Conservation (phyloP, 2,888 invertebrate species). For the Euspilapteryx auroguttella region DNA sequence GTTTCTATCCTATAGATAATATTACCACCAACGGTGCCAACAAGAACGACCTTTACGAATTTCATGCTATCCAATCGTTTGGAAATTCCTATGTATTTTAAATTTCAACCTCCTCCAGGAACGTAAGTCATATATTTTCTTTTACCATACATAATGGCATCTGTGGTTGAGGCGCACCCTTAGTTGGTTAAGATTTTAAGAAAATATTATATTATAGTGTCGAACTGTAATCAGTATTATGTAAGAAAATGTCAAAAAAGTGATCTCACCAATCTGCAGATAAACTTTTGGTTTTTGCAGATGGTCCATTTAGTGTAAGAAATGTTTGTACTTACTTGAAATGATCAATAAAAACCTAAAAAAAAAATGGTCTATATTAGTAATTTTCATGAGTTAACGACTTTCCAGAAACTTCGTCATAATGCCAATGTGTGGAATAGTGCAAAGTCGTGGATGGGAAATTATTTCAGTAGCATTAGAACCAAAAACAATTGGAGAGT, state of each 20-base stretch:
- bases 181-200: no score
- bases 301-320: no score
- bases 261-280: no score
- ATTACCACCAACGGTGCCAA: conserved; percentile 45
- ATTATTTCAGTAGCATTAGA: conserved; percentile 47
- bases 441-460: conserved; percentile 42
- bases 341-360: no score
- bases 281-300: no score
- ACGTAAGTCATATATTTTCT: conserved; percentile 23
- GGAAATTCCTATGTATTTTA: conserved; percentile 39
- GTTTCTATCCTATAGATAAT: no score
- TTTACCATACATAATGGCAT: background rate
- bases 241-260: no score
- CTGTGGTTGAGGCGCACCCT: no score
- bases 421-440: conserved; percentile 45
- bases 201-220: no score
- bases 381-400: conserved; percentile 3
- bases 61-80: conserved; percentile 44
- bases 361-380: no score
- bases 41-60: conserved; percentile 35
- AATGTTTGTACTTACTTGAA: background rate
- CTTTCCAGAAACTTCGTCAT: conserved; percentile 32
- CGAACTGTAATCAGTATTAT: no score
- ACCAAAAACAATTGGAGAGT: conserved; percentile 33
- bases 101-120: conserved; percentile 27